These are phyloP conservation scores for Coecobrya sp. DNA, from an alignment of 2,888 invertebrate species.

Conservation along the genomic window DNA sequence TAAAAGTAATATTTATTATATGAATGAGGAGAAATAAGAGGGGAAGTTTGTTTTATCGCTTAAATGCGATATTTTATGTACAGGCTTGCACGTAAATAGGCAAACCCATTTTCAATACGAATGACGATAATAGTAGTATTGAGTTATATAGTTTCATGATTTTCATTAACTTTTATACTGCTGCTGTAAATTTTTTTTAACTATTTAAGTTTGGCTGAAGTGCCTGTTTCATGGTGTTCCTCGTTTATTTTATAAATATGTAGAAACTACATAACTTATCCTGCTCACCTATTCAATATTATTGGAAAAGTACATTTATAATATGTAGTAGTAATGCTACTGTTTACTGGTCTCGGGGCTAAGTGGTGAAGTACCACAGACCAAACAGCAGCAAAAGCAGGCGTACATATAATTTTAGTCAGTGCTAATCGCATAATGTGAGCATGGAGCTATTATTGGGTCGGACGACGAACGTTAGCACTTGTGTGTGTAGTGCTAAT, in stretches of 20 bases:
- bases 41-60: not conserved
- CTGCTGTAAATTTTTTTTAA: too few relatives aligned
- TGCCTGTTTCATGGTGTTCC: not conserved
- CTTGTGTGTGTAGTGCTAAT: not conserved
- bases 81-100: not conserved
- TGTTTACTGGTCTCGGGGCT: not conserved
- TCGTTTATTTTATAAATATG: not conserved
- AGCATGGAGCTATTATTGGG: slow-evolving; percentile 9
- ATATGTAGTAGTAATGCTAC: not conserved
- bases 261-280: not conserved
- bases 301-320: slow-evolving; percentile 13
- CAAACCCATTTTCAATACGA: not conserved
- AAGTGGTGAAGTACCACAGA: slow-evolving; percentile 8
- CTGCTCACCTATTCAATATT: not conserved
- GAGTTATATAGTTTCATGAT: not conserved
- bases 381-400: not conserved
- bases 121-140: too few relatives aligned
- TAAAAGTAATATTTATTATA: not conserved
- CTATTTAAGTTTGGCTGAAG: not conserved
- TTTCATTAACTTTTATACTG: not conserved
- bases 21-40: not conserved
- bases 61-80: not conserved
- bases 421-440: not conserved
- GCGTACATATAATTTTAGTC: slow-evolving; percentile 2
- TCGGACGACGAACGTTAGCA: not conserved